phyloP scores from a whole-genome alignment of 2,113 vertebrate genomes.

The Passer domesticus region DNA sequence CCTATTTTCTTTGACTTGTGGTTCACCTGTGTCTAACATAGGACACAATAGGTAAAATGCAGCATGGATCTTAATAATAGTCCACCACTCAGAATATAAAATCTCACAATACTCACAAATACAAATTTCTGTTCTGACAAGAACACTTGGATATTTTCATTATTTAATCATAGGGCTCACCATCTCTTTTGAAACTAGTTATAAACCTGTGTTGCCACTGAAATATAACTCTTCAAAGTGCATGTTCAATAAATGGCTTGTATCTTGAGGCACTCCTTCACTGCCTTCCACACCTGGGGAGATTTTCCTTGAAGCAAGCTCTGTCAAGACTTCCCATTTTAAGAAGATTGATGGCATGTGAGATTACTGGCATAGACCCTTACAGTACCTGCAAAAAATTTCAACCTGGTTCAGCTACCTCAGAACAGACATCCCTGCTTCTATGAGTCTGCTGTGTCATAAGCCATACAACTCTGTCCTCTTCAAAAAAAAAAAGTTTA shows the following conservation, averaged over 20 bases:
- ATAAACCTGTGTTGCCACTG: neutral
- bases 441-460: neutral
- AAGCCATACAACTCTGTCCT: neutral
- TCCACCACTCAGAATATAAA: neutral
- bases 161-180: neutral
- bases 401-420: neutral
- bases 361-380: constrained; percentile 9
- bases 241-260: neutral
- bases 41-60: fast-evolving
- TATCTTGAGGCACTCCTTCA: neutral
- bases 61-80: neutral
- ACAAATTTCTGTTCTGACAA: neutral
- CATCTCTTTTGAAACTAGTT: neutral
- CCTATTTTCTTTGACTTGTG: neutral
- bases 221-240: neutral
- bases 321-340: constrained; percentile 11
- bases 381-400: neutral
- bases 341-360: neutral
- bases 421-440: neutral
- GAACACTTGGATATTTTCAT: neutral
- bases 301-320: constrained; percentile 14
- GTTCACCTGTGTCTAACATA: fast-evolving
- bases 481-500: neutral
- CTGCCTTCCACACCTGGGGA: neutral
- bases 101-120: neutral